Evolutionary conservation across 2,797 vertebrate genomes (phyloP), one percentile per base, ranked within the genome.

Genomic region (Poecilia gillii): DNA sequence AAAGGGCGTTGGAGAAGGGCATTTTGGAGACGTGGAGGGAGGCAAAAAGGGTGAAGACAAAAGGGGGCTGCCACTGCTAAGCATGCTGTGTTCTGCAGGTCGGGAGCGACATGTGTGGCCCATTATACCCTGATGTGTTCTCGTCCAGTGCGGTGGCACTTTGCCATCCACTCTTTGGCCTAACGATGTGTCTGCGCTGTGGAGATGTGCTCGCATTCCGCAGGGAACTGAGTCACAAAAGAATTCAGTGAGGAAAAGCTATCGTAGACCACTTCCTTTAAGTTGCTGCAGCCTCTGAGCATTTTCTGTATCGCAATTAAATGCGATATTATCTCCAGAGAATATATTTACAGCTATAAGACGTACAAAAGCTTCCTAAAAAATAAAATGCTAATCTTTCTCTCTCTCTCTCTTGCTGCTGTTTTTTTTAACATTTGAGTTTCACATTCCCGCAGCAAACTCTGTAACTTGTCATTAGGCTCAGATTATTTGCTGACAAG

Each of bases 101-200:
- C 87, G 62, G 70, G 59, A 72, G 90, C 88, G 78, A 78, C 93
- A 83, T 85, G 92, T 91, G 91, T 87, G 92, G 93, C 90, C 90
- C 85, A 82, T 92, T 89, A 84, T 28, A 83, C 39, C 66, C 74
- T 64, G 80, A 84, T 77, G 20, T 85, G 9, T 78, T 71, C 76
- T 59, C 20, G 6, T 83, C 87, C 82, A 36, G 28, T 74, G 82
- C 47, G 4, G 70, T 70, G 86, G 81, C 51, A 46, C 66, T 13
- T 70, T 73, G 79, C 88, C 86, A 39, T 87, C 77, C 49, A 13
- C 79, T 51, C 73, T 73, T 78, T 55, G 43, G 73, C 62, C 82
- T 91, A 91, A 93, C 83, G 87, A 92, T 59, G 87, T 85, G 87
- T 87, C 85, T 72, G 0, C 79, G 84, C 55, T 14, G 46, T 53